Conservation (phyloP, 2,113 vertebrate species). For the Rostratula benghalensis region DNA sequence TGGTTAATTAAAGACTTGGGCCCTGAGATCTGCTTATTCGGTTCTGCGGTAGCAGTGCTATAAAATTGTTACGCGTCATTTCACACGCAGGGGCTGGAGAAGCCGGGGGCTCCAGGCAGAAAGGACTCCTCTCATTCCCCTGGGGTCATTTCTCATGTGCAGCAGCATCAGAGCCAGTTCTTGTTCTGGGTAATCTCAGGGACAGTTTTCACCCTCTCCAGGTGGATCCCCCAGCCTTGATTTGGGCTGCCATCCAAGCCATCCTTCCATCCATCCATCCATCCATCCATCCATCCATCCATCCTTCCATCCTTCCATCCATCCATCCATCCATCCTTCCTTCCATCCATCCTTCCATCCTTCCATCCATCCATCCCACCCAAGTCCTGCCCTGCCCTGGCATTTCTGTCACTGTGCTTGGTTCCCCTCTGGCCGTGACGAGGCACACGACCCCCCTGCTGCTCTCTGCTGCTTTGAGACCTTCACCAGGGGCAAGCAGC, state of each 20-base stretch:
- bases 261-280: not conserved
- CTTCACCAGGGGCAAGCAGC: not conserved
- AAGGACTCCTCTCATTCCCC: not conserved
- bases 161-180: not conserved
- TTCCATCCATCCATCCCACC: not conserved
- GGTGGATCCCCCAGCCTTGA: not conserved
- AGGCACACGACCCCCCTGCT: fast-evolving
- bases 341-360: too few relatives aligned
- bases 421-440: fast-evolving
- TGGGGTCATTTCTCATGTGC: not conserved
- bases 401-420: fast-evolving
- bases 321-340: not conserved
- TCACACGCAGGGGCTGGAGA: not conserved
- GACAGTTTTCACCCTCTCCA: not conserved
- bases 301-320: not conserved
- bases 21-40: not conserved
- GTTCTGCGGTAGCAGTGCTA: not conserved
- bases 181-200: not conserved
- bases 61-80: not conserved
- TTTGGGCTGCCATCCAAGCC: not conserved
- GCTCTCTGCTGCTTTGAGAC: not conserved
- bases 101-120: not conserved
- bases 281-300: not conserved
- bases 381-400: not conserved
- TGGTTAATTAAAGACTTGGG: slow-evolving; percentile 5